phyloP scores from a whole-genome alignment of 2,113 vertebrate species.

The Oxyura jamaicensis region DNA sequence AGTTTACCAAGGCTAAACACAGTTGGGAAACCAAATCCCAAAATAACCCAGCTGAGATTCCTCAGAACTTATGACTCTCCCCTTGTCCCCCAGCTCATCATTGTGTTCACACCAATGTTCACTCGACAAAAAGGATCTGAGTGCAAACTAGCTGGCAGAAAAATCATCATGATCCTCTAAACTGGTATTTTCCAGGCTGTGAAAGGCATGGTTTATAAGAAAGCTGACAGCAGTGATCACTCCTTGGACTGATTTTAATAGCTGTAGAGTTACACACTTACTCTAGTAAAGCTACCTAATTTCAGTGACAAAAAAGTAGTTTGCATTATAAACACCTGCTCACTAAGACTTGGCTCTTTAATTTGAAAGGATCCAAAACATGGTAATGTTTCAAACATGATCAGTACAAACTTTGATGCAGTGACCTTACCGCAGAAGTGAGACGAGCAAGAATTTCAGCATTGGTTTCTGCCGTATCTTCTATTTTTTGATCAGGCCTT shows the following conservation, averaged over 20 bases:
- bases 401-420: conserved; percentile 20
- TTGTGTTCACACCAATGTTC: neutral
- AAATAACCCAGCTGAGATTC: neutral
- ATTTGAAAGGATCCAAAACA: conserved; percentile 29
- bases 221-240: neutral
- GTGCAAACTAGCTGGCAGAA: neutral
- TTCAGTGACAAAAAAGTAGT: neutral
- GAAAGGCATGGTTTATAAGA: neutral
- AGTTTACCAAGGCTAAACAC: neutral
- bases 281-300: neutral
- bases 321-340: neutral
- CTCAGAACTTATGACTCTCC: neutral
- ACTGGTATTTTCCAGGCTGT: neutral
- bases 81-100: neutral
- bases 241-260: neutral
- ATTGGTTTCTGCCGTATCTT: conserved; percentile 87
- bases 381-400: conserved; percentile 16
- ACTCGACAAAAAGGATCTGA: neutral
- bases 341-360: neutral
- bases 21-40: neutral
- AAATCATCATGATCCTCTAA: neutral
- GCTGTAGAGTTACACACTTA: neutral
- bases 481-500: conserved; percentile 89
- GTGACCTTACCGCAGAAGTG: conserved; percentile 88
- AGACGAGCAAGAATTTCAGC: conserved; percentile 93